Conservation (phyloP, 2,797 vertebrate genomes). For the Lithobates pipiens region DNA sequence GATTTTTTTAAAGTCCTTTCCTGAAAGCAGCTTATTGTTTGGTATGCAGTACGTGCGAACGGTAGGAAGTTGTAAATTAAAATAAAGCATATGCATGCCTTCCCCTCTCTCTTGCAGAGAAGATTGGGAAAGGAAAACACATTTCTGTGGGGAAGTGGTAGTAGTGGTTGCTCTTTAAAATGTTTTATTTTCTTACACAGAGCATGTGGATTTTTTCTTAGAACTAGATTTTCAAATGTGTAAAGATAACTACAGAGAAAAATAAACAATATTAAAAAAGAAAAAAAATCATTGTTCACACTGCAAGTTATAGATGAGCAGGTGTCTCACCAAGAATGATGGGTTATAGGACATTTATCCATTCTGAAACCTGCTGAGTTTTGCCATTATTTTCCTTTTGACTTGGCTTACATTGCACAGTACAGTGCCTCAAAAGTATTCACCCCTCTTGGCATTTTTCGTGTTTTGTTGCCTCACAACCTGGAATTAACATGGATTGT, state of each 20-base stretch:
- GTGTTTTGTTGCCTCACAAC: too few species aligned
- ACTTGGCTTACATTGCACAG: too few species aligned
- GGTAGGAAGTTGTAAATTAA: conserved; percentile 73
- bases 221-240: not conserved
- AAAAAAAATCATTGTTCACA: too few species aligned
- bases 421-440: too few species aligned
- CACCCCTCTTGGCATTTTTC: too few species aligned
- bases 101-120: conserved; percentile 38
- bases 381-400: too few species aligned
- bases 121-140: conserved; percentile 17
- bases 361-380: not conserved
- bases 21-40: conserved; percentile 72
- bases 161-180: not conserved
- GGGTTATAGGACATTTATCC: not conserved
- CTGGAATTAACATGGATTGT: too few species aligned
- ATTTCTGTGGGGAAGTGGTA: not conserved
- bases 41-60: conserved; percentile 68
- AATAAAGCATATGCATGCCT: conserved; percentile 62
- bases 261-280: not conserved
- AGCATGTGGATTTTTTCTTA: not conserved
- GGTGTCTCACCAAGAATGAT: not conserved
- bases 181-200: conserved; percentile 1
- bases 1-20: conserved; percentile 66
- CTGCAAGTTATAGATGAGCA: not conserved
- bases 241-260: not conserved